Percentiles rank a stretch among this genome's conserved stretches.
phyloP scores from a whole-genome alignment of 2,797 vertebrate genomes.

The Choloepus didactylus region DNA sequence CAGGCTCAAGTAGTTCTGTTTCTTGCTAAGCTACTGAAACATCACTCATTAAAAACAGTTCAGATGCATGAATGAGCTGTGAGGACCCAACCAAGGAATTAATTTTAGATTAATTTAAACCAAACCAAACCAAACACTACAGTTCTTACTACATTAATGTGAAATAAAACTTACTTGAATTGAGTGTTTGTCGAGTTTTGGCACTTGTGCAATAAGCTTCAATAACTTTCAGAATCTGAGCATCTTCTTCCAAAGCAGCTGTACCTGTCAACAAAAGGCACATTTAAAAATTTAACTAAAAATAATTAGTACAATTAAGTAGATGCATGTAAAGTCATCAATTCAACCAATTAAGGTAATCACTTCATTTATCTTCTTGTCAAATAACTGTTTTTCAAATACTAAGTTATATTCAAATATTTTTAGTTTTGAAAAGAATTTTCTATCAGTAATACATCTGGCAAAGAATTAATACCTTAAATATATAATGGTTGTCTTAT shows the following conservation, averaged over 20 bases:
- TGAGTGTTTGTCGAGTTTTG: slow-evolving; percentile 98
- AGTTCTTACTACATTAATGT: fast-evolving
- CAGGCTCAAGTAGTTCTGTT: background rate
- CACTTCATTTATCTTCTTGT: background rate
- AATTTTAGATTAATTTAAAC: background rate
- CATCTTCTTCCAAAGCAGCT: slow-evolving; percentile 98
- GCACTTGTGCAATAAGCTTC: slow-evolving; percentile 99
- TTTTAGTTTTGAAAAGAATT: background rate
- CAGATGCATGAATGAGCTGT: fast-evolving
- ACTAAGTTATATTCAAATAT: background rate
- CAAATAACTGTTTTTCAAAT: background rate
- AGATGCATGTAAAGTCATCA: background rate
- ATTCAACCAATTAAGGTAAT: background rate
- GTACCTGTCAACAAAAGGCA: slow-evolving; percentile 90
- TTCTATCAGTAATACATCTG: background rate
- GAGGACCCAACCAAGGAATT: background rate
- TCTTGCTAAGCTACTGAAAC: background rate
- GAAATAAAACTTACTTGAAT: slow-evolving; percentile 95
- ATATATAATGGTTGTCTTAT: background rate
- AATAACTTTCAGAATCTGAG: slow-evolving; percentile 99
- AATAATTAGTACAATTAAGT: background rate
- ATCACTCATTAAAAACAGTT: slow-evolving; percentile 4
- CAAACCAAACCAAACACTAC: background rate
- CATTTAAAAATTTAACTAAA: background rate
- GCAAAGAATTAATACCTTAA: background rate